Evolutionary conservation across 2,888 invertebrate genomes (phyloP).

Genomic region (Cephus nigrinus): DNA sequence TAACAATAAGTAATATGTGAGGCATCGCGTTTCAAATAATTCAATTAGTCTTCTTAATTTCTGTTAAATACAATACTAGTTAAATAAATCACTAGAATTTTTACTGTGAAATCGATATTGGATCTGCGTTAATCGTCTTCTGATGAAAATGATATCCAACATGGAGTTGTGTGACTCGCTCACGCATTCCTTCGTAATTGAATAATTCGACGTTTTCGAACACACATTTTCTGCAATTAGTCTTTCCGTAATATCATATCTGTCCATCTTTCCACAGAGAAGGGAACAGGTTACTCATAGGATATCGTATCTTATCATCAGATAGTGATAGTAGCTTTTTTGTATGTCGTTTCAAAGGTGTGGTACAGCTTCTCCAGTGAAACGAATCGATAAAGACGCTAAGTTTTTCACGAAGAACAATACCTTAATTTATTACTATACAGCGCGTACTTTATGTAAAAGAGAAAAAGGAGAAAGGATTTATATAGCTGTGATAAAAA

Average conservation of each 20-base stretch:
- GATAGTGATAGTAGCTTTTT: constrained; percentile 56
- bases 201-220: constrained; percentile 14
- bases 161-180: background rate
- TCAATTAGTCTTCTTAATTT: background rate
- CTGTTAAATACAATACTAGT: background rate
- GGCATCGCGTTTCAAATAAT: background rate
- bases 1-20: background rate
- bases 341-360: constrained; percentile 53
- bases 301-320: constrained; percentile 59
- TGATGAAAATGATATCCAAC: background rate
- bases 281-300: constrained; percentile 41
- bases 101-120: background rate
- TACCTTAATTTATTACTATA: background rate
- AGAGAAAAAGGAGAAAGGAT: background rate
- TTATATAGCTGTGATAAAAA: background rate
- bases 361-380: constrained; percentile 44
- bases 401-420: background rate
- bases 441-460: background rate
- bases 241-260: background rate
- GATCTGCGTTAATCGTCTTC: background rate
- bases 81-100: background rate
- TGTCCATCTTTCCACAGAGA: constrained; percentile 2
- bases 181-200: constrained; percentile 20
- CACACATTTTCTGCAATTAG: background rate
- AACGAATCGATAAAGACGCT: constrained; percentile 18